Evolutionary conservation across 1,140 invertebrate genomes (phyloP), one percentile per base, ranked within the genome.

Genomic region (Drosophila cardini): DNA sequence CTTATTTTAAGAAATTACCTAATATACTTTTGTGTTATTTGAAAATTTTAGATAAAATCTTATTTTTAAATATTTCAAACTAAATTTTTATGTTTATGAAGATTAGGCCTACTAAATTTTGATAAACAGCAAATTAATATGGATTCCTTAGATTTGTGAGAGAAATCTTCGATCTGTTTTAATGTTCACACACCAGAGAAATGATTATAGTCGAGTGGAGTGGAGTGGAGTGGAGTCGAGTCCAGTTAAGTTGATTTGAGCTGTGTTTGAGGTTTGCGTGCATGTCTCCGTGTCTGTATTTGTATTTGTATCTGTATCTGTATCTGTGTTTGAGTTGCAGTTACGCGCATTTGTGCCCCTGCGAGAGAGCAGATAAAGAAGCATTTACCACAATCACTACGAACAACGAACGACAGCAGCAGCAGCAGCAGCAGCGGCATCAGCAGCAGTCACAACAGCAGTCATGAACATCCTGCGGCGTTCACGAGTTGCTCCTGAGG

Each of bases 391-490:
- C 76, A 76, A 72, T 76, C 68, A 69, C 61, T 73, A 71, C 36
- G 52, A 78, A 75, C 57, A 13, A 42, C 53, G 53, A 48, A 53
- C 34, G 62, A 77, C 72, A 72, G 62, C 76, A 80, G 76, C 78
- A 69, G 53, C 57, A 83, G 69, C 80, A 71, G 72, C 82, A 90
- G 89, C 78, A 69, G 53, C 57, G 80, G 69, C 80, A 71, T 70
- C 82, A 90, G 89, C 72, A 65, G 62, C 76, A 80, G 79, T 76
- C 71, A 57, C 57, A 83, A 71, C 80, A 71, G 75, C 82, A 90
- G 89, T 90, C 84, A 90, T 90, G 83, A 76, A 89, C 64, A 69
- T 81, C 87, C 83, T 79, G 75, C 72, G 87, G 87, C 87, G 80
- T 73, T 90, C 87, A 90, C 87, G 87, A 90, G 87, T 87, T 90